These are phyloP conservation scores for Brotula barbata DNA, from an alignment of 2,797 vertebrate species.

Conservation along the genomic window DNA sequence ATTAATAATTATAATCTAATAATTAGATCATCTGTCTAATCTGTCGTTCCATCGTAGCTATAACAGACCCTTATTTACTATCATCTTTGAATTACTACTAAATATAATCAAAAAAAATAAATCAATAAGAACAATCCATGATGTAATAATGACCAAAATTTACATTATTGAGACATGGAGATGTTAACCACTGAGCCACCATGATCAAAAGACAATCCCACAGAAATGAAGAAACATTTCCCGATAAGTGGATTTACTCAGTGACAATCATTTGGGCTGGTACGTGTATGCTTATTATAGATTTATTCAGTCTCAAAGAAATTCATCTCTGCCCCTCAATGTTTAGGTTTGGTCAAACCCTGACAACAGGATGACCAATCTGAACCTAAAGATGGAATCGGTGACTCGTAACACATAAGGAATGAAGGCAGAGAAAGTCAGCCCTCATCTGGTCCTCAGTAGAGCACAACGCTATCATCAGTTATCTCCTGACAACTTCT, in stretches of 20 bases:
- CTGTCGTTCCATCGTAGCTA: slow-evolving; percentile 30
- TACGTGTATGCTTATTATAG: neutral
- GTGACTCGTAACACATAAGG: neutral
- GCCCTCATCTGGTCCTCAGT: neutral
- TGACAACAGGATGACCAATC: neutral
- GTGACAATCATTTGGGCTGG: neutral
- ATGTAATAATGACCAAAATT: neutral
- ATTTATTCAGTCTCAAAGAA: slow-evolving; percentile 1
- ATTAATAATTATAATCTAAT: no score
- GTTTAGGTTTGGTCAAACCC: neutral
- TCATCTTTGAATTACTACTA: no score
- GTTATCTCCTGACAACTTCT: neutral
- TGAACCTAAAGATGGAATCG: slow-evolving; percentile 6
- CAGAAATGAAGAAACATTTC: neutral
- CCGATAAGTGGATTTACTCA: slow-evolving; percentile 1
- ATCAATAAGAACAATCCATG: neutral
- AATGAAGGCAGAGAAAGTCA: neutral
- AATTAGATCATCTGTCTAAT: no score
- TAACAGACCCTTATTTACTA: slow-evolving; percentile 22
- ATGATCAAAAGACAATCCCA: slow-evolving; percentile 6
- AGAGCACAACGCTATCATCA: neutral
- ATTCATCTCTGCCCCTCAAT: neutral
- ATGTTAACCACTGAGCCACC: neutral
- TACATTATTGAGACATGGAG: slow-evolving; percentile 5
- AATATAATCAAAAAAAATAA: no score